Conservation (phyloP, 1,140 invertebrate genomes). For the Limonius californicus region DNA sequence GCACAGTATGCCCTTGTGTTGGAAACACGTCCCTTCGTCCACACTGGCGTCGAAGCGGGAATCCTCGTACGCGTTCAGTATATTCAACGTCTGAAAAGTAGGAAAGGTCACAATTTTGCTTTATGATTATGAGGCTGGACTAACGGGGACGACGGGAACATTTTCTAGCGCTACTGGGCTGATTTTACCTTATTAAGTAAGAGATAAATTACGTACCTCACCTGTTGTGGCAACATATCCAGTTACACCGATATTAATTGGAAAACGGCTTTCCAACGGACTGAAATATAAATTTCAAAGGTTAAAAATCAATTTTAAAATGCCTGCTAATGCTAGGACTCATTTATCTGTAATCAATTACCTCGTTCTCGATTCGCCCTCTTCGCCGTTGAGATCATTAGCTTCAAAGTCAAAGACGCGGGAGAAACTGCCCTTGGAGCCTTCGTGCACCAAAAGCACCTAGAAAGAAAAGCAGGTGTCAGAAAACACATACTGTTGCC, state of each 20-base stretch:
- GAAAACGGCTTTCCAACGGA: constrained; percentile 89
- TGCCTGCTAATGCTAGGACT: too few relatives aligned
- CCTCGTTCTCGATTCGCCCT: constrained; percentile 72
- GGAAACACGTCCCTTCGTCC: constrained; percentile 72
- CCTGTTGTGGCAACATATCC: constrained; percentile 95
- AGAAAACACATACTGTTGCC: too few relatives aligned
- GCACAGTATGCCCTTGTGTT: constrained; percentile 81
- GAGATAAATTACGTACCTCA: constrained; percentile 61
- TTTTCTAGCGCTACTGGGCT: too few relatives aligned
- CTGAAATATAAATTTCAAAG: constrained; percentile 51
- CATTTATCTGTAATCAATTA: too few relatives aligned
- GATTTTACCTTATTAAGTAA: background rate
- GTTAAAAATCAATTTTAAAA: constrained; percentile 14
- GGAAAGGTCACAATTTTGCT: too few relatives aligned
- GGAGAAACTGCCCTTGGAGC: constrained; percentile 84
- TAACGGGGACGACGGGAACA: too few relatives aligned
- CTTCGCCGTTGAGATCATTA: constrained; percentile 69
- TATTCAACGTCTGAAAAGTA: constrained; percentile 72
- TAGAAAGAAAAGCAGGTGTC: constrained; percentile 42
- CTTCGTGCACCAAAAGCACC: constrained; percentile 84
- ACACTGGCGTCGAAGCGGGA: constrained; percentile 85
- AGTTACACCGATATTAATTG: constrained; percentile 94
- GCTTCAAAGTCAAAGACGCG: constrained; percentile 89
- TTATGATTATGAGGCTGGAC: too few relatives aligned
- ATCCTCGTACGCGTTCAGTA: constrained; percentile 88